Base-by-base conservation (phyloP, 2,888 invertebrate species). In the Lithophane socia region DNA sequence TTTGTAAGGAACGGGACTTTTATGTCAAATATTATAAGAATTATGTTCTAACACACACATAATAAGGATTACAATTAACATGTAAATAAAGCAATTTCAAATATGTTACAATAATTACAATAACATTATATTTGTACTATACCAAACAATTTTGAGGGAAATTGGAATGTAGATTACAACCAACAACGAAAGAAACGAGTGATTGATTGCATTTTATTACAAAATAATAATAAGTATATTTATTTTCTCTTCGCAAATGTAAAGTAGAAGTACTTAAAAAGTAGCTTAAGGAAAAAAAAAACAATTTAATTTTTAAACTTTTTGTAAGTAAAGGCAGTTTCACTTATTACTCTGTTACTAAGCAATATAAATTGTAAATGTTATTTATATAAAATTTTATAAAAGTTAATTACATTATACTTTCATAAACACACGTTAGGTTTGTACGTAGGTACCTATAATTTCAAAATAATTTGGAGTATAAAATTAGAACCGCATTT, bases 141-240 rank as follows among this genome's bases (percentile, higher is more conserved):
- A 54, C n/a, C 37, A 72, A 80, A 66, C 75, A 75, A 69, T 75
- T 80, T 72, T 44, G 16, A 60, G 13, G 18, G n/a, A 58, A 21
- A 66, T 58, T 80, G 83, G 84, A 84, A 84, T 83, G 83, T 80
- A 58, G 9, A 42, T 73, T 29, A 75, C 60, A 71, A 67, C 68
- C 73, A 75, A 65, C 68, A 73, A 61, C 44, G 64, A 47, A 24
- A 70, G 21, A 63, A 21, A 37, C 9, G 2, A n/a, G n/a, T n/a
- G n/a, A 37, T 12, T 47, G 18, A 37, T 63, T 71, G 44, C 21
- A 58, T n/a, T 73, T 49, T 54, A 1, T 52, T 61, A 73, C 16
- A 64, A 73, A 73, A 29, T 58, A 29, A 29, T 60, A 60, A 60
- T 60, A 49, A 29, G 21, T 21, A 10, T 52, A 42, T 70, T 54